Base-by-base conservation (phyloP, 2,888 invertebrate genomes). In the Hyppa rectilinea region DNA sequence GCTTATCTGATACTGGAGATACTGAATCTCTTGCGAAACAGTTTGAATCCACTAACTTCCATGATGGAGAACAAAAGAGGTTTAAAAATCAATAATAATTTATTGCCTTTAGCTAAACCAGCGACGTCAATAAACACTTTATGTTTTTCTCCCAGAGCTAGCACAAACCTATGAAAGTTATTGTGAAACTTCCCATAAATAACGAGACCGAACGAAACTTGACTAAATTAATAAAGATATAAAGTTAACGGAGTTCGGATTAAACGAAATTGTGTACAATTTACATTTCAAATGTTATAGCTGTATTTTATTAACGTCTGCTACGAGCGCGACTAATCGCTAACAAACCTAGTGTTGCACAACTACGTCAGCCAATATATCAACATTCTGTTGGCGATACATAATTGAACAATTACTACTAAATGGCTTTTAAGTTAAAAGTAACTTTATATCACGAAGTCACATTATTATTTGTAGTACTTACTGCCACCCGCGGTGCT, bases 241-340 rank as follows among this genome's bases (percentile, higher is more conserved):
- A 66, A 61, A 80, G 55, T 62, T 61, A 72, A 69, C 61, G 40
- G 50, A 76, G 50, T 53, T 45, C 23, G 56, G 38, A 71, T 78
- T 66, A 45, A 73, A 71, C 59, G 43, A 78, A 71, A 76, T 66
- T 67, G 50, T 80, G 68, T 69, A 58, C 61, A 75, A 78, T 82
- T 82, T 71, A 61, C 60, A 80, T 82, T 80, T 80, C 29, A 71
- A 82, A 78, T 71, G 43, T 66, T 69, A 49, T 65, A 80, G 72
- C 70, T 72, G 60, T 82, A 63, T 72, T 26, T 75, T 59, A 59
- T 43, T 29, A 3, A 4, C 26, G 26, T 29, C 26, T 26, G 50
- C 64, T 43, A 17, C 40, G 64, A 50, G 58, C 56, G 58, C 73
- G 62, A 76, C 75, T 75, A 64, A 80, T 73, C 67, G 77, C 31